phyloP scores from a whole-genome alignment of 2,888 invertebrate species.

The Galerucella calmariensis region DNA sequence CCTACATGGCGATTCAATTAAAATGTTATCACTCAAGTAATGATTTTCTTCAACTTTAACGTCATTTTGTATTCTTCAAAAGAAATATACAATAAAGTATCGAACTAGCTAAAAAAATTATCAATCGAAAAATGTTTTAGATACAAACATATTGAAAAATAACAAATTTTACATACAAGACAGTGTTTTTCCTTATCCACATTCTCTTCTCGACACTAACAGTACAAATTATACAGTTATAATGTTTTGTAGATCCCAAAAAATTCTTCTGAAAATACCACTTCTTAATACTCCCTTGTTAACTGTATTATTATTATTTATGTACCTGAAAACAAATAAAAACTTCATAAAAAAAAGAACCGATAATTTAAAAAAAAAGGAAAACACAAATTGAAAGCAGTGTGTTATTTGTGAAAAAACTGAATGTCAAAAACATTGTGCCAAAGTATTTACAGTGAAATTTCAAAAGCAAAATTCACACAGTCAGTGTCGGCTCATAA shows the following conservation, averaged over 20 bases:
- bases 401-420: not conserved
- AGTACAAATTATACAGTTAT: not conserved
- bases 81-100: too few relatives aligned
- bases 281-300: not conserved
- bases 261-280: not conserved
- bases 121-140: too few relatives aligned
- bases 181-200: not conserved
- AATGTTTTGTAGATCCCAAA: not conserved
- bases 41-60: too few relatives aligned
- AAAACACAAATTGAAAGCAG: not conserved
- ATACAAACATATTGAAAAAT: not conserved
- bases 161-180: conserved; percentile 4
- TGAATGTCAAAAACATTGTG: not conserved
- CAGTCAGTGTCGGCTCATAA: too few relatives aligned
- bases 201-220: not conserved
- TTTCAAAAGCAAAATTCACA: not conserved
- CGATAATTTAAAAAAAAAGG: not conserved
- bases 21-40: too few relatives aligned
- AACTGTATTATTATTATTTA: not conserved
- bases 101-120: too few relatives aligned
- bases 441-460: not conserved
- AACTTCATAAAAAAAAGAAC: not conserved
- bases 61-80: too few relatives aligned
- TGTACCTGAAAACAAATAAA: not conserved
- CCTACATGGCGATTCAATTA: too few relatives aligned